These are phyloP conservation scores for Salminus brasiliensis DNA, from an alignment of 2,113 vertebrate species.

Conservation along the genomic window DNA sequence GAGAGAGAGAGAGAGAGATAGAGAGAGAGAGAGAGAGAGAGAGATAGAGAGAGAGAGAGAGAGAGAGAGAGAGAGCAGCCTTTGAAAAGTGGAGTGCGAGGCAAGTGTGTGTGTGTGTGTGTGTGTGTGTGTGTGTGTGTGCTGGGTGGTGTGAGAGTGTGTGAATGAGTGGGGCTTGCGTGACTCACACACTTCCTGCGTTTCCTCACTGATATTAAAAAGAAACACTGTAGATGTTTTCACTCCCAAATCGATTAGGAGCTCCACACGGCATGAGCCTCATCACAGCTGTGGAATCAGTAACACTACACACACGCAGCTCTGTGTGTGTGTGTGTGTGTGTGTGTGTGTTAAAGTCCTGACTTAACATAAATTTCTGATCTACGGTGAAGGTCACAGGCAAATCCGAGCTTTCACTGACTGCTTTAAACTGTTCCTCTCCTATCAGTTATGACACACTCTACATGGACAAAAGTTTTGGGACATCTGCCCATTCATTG, in stretches of 20 bases:
- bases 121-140: constrained; percentile 21
- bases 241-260: constrained; percentile 42
- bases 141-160: constrained; percentile 38
- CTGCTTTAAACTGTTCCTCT: too few relatives aligned
- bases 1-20: constrained; percentile 36
- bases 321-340: neutral
- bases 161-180: constrained; percentile 53
- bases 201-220: constrained; percentile 56
- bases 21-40: constrained; percentile 15
- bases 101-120: neutral
- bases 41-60: constrained; percentile 20
- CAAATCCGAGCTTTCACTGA: too few relatives aligned
- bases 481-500: too few relatives aligned
- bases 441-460: too few relatives aligned
- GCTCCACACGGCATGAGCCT: constrained; percentile 30
- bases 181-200: constrained; percentile 57
- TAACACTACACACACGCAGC: neutral
- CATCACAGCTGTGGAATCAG: constrained; percentile 21
- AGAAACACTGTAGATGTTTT: constrained; percentile 55
- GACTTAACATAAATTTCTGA: too few relatives aligned
- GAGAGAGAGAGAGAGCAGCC: constrained; percentile 7
- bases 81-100: constrained; percentile 32
- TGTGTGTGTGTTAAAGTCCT: too few relatives aligned
- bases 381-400: too few relatives aligned
- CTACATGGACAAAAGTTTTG: too few relatives aligned